Percentiles rank a stretch among this genome's conserved stretches.
Evolutionary conservation across 2,888 invertebrate species (phyloP).

Genomic region (Physocephala rufipes): DNA sequence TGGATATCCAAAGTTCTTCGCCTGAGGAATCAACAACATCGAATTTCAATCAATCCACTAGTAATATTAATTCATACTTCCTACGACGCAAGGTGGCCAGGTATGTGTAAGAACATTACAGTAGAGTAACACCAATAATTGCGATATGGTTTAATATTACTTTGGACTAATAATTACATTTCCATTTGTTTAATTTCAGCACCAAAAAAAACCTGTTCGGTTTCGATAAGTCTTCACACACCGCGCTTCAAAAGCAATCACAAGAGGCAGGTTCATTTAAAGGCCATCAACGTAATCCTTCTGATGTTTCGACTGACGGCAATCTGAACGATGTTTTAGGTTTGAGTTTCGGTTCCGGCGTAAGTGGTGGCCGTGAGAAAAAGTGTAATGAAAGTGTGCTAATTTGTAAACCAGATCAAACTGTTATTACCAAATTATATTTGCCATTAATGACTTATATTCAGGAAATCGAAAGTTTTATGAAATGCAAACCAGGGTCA

Average conservation of each 20-base stretch:
- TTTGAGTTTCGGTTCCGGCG: constrained; percentile 46
- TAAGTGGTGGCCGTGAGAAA: constrained; percentile 49
- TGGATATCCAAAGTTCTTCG: constrained; percentile 82
- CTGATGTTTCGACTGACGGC: constrained; percentile 63
- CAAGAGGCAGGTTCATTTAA: constrained; percentile 48
- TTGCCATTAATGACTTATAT: constrained; percentile 85
- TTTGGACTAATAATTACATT: not conserved
- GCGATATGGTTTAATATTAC: not conserved
- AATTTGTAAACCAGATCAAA: constrained; percentile 80
- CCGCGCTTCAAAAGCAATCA: constrained; percentile 46
- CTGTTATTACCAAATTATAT: constrained; percentile 80
- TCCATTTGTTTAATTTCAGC: constrained; percentile 50
- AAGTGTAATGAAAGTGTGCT: constrained; percentile 71
- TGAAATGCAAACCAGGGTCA: constrained; percentile 70
- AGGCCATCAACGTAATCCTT: constrained; percentile 64
- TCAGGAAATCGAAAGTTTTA: constrained; percentile 80
- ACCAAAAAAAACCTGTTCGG: constrained; percentile 74
- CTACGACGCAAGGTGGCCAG: constrained; percentile 63
- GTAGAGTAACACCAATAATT: not conserved
- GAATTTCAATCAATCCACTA: constrained; percentile 63
- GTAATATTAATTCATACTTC: constrained; percentile 68
- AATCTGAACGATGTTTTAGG: constrained; percentile 49
- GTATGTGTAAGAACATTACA: constrained; percentile 45
- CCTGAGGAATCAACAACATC: constrained; percentile 70
- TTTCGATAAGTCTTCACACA: constrained; percentile 72